Evolutionary conservation across 2,113 vertebrate genomes (phyloP).

Genomic region (Epinephelus cyanopodus): DNA sequence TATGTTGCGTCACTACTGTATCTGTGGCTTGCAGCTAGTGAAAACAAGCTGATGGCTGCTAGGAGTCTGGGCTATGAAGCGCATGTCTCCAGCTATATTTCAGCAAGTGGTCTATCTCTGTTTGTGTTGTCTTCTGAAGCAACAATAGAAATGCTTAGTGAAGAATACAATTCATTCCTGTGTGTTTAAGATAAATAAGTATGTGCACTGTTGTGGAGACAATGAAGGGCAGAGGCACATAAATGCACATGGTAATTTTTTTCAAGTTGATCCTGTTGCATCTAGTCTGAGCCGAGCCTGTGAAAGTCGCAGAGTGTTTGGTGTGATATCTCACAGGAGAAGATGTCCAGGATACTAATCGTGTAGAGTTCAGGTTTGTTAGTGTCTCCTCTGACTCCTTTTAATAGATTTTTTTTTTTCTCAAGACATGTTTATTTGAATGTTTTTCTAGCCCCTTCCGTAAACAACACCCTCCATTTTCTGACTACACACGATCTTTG

Average conservation of each 20-base stretch:
- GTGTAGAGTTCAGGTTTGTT: no score
- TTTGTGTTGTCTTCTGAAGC: background rate
- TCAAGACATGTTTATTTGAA: background rate
- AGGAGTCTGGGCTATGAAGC: no score
- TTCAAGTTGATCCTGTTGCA: background rate
- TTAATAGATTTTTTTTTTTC: background rate
- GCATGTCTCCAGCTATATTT: background rate
- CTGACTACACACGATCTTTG: background rate
- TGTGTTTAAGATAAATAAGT: background rate
- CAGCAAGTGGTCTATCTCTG: background rate
- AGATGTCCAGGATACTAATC: no score
- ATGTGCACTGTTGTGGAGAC: background rate
- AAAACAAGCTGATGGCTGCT: background rate
- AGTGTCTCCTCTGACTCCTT: no score
- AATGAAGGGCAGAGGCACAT: background rate
- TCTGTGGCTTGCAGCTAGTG: background rate
- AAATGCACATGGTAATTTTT: background rate
- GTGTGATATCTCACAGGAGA: background rate
- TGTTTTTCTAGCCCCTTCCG: background rate
- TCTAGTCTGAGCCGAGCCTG: background rate
- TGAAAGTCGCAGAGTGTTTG: background rate
- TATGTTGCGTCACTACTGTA: background rate
- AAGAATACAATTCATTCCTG: background rate
- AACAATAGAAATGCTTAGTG: background rate
- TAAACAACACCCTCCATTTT: background rate